Conservation (phyloP, 2,113 vertebrate species). For the Aphelocoma coerulescens region DNA sequence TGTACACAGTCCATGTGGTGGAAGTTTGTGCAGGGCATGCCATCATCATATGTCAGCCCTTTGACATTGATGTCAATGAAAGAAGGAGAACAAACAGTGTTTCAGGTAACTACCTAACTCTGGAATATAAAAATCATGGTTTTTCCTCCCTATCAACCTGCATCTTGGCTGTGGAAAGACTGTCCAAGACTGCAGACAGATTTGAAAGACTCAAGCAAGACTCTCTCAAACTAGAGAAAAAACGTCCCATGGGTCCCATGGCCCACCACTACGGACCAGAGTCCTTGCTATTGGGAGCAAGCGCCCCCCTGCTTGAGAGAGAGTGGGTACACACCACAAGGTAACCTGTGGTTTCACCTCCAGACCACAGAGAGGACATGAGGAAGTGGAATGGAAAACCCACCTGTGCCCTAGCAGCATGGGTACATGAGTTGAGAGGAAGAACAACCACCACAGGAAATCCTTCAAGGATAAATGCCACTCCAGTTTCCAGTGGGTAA, state of each 20-base stretch:
- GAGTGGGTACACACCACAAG: too few relatives aligned
- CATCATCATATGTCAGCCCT: neutral
- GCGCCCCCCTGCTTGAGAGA: accelerated
- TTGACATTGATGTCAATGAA: neutral
- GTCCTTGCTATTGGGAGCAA: neutral
- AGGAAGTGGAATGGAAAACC: neutral
- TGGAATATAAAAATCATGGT: neutral
- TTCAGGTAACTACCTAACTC: neutral
- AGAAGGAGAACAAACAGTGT: neutral
- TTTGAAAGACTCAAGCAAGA: neutral
- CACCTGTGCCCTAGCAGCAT: neutral
- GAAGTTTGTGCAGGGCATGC: neutral
- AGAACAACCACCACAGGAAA: neutral
- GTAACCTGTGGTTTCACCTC: neutral
- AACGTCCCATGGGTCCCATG: neutral
- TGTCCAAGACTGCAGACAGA: neutral
- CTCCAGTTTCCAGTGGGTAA: neutral
- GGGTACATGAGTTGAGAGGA: neutral
- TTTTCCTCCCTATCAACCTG: neutral
- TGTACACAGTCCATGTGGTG: neutral
- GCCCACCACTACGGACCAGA: accelerated
- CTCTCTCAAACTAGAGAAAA: neutral
- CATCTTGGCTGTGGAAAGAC: neutral
- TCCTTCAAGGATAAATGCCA: neutral
- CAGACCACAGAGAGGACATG: neutral